These are phyloP conservation scores for Podarcis muralis DNA, from an alignment of 2,113 vertebrate genomes.

Conservation along the genomic window DNA sequence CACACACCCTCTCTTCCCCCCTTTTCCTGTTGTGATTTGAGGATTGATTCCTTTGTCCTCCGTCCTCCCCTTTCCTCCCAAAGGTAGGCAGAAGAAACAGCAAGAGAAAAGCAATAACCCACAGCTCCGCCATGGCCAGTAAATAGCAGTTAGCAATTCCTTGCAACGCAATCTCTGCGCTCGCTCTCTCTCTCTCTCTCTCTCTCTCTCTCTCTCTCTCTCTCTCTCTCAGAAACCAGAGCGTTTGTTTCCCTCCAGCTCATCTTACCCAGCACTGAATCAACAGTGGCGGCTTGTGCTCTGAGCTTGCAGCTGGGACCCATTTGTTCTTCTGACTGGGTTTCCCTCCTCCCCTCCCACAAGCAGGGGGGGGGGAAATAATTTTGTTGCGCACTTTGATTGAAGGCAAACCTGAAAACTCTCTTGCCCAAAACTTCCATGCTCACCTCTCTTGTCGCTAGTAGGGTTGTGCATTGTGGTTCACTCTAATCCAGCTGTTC, in stretches of 20 bases:
- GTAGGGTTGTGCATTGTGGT: background rate
- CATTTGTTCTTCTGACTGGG: background rate
- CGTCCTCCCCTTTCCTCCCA: background rate
- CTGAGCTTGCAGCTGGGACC: background rate
- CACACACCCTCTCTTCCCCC: too few relatives aligned
- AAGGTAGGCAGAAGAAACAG: background rate
- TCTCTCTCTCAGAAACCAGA: background rate
- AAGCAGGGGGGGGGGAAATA: background rate
- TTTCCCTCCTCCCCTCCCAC: background rate
- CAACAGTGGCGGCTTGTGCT: background rate
- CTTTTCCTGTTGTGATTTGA: background rate
- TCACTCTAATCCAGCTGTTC: too few relatives aligned
- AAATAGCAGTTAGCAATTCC: background rate
- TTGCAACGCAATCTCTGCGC: slow-evolving; percentile 22
- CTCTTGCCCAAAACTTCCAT: too few relatives aligned
- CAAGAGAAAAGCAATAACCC: background rate
- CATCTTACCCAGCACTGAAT: slow-evolving; percentile 6
- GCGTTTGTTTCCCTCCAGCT: slow-evolving; percentile 15
- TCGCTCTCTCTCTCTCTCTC: background rate
- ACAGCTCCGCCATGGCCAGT: too few relatives aligned
- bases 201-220: too few relatives aligned
- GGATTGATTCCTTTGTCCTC: background rate
- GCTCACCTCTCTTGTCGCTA: background rate
- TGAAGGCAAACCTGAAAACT: background rate
- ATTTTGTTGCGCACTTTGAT: background rate